These are phyloP conservation scores for Eulemur albifrons DNA, from an alignment of 2,797 vertebrate genomes.

Conservation along the genomic window DNA sequence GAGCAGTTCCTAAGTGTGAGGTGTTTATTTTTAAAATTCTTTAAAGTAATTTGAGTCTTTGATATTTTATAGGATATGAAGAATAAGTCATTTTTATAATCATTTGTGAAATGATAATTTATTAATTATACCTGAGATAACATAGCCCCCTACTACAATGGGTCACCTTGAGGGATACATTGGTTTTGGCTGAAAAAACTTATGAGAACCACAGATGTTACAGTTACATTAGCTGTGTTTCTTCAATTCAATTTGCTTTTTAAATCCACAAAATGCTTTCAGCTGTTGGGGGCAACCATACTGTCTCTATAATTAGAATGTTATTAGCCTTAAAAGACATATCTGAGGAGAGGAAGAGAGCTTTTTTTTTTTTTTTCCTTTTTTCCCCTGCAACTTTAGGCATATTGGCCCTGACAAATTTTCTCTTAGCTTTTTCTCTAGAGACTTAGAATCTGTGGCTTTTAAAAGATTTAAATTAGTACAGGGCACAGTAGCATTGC, in stretches of 20 bases:
- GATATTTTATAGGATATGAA: neutral
- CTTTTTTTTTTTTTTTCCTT: neutral
- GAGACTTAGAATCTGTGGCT: slow-evolving; percentile 62
- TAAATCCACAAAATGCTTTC: slow-evolving; percentile 67
- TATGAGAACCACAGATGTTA: slow-evolving; percentile 48
- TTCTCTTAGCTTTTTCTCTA: slow-evolving; percentile 36
- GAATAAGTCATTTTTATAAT: neutral
- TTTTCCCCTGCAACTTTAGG: neutral
- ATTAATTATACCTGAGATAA: neutral
- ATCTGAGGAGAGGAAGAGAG: slow-evolving; percentile 28
- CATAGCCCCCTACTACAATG: neutral
- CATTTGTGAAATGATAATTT: neutral
- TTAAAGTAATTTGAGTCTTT: neutral
- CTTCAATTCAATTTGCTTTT: slow-evolving; percentile 67
- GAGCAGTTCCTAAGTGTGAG: neutral
- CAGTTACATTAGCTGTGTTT: slow-evolving; percentile 51
- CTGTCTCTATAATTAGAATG: slow-evolving; percentile 66
- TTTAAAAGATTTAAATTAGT: slow-evolving; percentile 52
- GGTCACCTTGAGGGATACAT: slow-evolving; percentile 46
- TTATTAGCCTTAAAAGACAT: slow-evolving; percentile 65
- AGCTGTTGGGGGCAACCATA: neutral
- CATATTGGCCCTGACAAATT: slow-evolving; percentile 36
- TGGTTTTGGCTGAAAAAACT: slow-evolving; percentile 49
- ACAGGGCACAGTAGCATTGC: neutral
- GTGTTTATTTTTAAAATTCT: neutral